phyloP scores from a whole-genome alignment of 1,140 invertebrate species.

The Drosophila suzukii region DNA sequence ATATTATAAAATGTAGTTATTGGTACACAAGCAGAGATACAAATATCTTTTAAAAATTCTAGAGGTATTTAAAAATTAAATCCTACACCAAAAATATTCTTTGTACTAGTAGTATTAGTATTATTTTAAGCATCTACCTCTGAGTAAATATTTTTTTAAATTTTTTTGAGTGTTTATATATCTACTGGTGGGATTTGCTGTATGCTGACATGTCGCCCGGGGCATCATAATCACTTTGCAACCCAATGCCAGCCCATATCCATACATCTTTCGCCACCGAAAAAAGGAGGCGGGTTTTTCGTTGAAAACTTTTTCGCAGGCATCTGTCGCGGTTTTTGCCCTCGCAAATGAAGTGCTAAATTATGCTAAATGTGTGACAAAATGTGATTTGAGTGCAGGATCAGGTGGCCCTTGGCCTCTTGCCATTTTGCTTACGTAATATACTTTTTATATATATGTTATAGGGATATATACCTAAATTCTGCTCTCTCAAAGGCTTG shows the following conservation, averaged over 20 bases:
- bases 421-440: not conserved
- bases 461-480: not conserved
- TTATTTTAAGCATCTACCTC: not conserved
- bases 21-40: no score
- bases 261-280: conserved; percentile 30
- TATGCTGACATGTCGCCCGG: conserved; percentile 29
- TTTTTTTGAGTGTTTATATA: not conserved
- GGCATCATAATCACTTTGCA: conserved; percentile 68
- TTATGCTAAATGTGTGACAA: conserved; percentile 76
- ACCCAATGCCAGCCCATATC: conserved; percentile 26
- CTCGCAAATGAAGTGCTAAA: conserved; percentile 75
- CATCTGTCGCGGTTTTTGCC: conserved; percentile 62
- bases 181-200: conserved; percentile 1
- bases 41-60: no score
- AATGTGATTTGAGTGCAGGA: conserved; percentile 63
- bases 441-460: not conserved
- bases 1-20: not conserved
- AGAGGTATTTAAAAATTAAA: no score
- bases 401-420: conserved; percentile 26
- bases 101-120: no score
- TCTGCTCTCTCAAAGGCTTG: conserved; percentile 9
- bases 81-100: no score
- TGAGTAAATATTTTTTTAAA: no score
- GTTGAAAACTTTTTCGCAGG: conserved; percentile 32
- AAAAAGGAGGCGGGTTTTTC: conserved; percentile 17